Conservation (phyloP, 2,113 vertebrate species). For the Gorsachius goisagi region DNA sequence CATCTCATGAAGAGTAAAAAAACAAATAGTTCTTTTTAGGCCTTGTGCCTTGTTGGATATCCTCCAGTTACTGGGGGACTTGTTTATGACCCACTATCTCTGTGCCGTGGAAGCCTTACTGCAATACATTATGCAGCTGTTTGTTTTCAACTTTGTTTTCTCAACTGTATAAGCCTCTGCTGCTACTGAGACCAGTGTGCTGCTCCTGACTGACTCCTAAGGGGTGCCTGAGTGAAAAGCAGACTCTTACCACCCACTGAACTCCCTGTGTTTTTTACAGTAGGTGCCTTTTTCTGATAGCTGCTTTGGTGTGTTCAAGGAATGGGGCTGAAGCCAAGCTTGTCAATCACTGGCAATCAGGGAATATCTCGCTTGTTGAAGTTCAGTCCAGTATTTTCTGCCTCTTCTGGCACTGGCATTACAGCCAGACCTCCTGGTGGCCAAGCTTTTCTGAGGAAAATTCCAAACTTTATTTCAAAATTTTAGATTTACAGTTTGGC, state of each 20-base stretch:
- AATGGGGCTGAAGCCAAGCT: neutral
- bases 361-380: constrained; percentile 9
- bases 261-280: neutral
- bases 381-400: constrained; percentile 37
- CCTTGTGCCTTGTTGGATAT: constrained; percentile 44
- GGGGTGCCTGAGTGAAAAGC: neutral
- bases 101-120: constrained; percentile 38
- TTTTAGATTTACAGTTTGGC: constrained; percentile 55
- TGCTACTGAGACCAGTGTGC: constrained; percentile 4
- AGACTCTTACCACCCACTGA: neutral
- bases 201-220: neutral
- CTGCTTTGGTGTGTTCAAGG: neutral
- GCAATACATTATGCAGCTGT: constrained; percentile 52
- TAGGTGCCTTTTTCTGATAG: neutral
- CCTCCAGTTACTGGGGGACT: constrained; percentile 57
- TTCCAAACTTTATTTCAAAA: constrained; percentile 62
- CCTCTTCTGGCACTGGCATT: neutral
- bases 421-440: constrained; percentile 30
- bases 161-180: constrained; percentile 44
- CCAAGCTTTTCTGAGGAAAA: constrained; percentile 33
- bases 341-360: neutral
- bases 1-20: constrained; percentile 53
- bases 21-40: constrained; percentile 56
- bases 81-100: constrained; percentile 67
- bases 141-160: constrained; percentile 69